These are phyloP conservation scores for Chrysoperla carnea DNA, from an alignment of 1,140 invertebrate species.

Conservation along the genomic window DNA sequence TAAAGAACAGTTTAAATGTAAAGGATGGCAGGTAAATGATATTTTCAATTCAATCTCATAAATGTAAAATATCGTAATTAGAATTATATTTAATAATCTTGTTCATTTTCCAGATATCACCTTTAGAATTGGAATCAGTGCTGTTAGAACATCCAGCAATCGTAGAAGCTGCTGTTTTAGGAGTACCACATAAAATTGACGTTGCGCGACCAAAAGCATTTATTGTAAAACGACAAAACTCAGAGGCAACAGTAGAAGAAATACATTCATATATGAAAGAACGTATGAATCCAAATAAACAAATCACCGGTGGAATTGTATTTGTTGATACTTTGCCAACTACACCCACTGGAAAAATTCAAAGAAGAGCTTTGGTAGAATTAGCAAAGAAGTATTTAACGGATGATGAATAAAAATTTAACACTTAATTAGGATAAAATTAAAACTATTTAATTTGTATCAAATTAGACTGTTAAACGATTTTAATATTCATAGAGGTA, in stretches of 20 bases:
- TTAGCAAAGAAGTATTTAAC: too few species aligned
- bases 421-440: too few species aligned
- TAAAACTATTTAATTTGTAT: too few species aligned
- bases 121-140: conserved; percentile 38
- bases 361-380: conserved; percentile 8
- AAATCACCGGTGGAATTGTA: conserved; percentile 25
- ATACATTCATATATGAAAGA: neutral
- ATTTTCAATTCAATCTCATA: conserved; percentile 10
- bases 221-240: conserved; percentile 24
- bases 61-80: conserved; percentile 1
- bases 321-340: conserved; percentile 29
- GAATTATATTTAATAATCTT: neutral
- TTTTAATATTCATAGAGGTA: too few species aligned
- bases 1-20: conserved; percentile 60
- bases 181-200: conserved; percentile 33
- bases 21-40: conserved; percentile 25
- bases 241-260: conserved; percentile 1
- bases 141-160: conserved; percentile 40
- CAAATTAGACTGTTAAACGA: too few species aligned
- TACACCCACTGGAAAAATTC: conserved; percentile 35
- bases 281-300: conserved; percentile 10
- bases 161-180: conserved; percentile 46
- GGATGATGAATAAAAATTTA: too few species aligned
- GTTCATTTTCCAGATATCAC: conserved; percentile 19
- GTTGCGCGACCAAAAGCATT: conserved; percentile 47